Base-by-base conservation (phyloP, 2,113 vertebrate species). In the Nanorana parkeri region DNA sequence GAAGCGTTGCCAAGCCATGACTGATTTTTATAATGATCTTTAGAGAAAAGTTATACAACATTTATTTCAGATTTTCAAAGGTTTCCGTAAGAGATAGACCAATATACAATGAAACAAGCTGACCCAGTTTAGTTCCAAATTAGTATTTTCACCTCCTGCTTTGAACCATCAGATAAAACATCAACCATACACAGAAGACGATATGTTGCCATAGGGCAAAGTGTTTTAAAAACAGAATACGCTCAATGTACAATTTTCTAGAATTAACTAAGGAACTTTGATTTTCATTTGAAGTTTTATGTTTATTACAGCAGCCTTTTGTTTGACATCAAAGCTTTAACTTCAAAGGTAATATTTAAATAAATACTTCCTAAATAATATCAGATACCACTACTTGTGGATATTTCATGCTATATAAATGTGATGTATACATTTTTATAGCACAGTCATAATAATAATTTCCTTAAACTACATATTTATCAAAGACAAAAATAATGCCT, bases 271-370 rank as follows among this genome's bases (percentile, higher is more conserved):
- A 78, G 41, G 21, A 65, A 55, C 47, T 68, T 68, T 54, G 77
- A 51, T 78, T 56, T 23, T 24, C 66, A 68, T 66, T 78, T 78
- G 52, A 78, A 67, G 64, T 36, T 78, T 2, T 68, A 78, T 78
- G 68, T 71, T 71, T 71, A 28, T 54, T 52, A 11, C 47, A 52
- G 23, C 17, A 52, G 47, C 47, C 32, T 77, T 77, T 77, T 77
- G 36, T 77, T 77, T 65, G 36, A 78, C 41, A 32, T 66, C 76
- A 78, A 78, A 78, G 61, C 63, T 29, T 67, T 32, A 65, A 52
- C 75, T 77, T 77, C 32, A 77, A 77, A 65, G 75, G 24, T 63
- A 77, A 71, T 26, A 71, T 47, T 47, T 47, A 1, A 47, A 47
- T 47, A 47, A 47, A 47, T 17, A 71, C 16, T 24, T 51, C n/a